Evolutionary conservation across 2,888 invertebrate genomes (phyloP).

Genomic region (Argyra leucocephala): DNA sequence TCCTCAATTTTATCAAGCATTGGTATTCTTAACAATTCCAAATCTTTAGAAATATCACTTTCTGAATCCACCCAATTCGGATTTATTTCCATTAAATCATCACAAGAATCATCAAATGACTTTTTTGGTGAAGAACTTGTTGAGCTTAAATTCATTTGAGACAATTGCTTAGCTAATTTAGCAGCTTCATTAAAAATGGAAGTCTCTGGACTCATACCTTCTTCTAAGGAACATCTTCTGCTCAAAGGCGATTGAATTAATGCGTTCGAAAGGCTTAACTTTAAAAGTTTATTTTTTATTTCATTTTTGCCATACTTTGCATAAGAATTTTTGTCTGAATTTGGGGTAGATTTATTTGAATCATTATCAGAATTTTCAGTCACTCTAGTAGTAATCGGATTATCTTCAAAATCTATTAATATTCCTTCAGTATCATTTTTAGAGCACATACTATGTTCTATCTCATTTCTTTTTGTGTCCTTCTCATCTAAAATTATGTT

Average conservation of each 20-base stretch:
- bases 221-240: slow-evolving; percentile 16
- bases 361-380: not conserved
- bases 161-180: slow-evolving; percentile 24
- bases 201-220: slow-evolving; percentile 21
- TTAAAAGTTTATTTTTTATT: slow-evolving; percentile 28
- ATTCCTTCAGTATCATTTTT: not conserved
- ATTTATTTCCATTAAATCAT: slow-evolving; percentile 26
- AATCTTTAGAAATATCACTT: slow-evolving; percentile 25
- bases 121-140: slow-evolving; percentile 26
- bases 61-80: slow-evolving; percentile 28
- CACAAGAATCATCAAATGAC: slow-evolving; percentile 27
- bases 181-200: slow-evolving; percentile 25
- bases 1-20: slow-evolving; percentile 21
- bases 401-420: not conserved
- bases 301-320: slow-evolving; percentile 14
- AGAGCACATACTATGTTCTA: too few species aligned
- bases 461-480: too few species aligned
- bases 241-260: slow-evolving; percentile 26
- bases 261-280: slow-evolving; percentile 29
- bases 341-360: not conserved
- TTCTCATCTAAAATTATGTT: too few species aligned
- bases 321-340: not conserved
- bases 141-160: slow-evolving; percentile 15
- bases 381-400: not conserved
- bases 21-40: slow-evolving; percentile 31